Conservation (phyloP, 2,113 vertebrate species). For the Regulus satrapa region DNA sequence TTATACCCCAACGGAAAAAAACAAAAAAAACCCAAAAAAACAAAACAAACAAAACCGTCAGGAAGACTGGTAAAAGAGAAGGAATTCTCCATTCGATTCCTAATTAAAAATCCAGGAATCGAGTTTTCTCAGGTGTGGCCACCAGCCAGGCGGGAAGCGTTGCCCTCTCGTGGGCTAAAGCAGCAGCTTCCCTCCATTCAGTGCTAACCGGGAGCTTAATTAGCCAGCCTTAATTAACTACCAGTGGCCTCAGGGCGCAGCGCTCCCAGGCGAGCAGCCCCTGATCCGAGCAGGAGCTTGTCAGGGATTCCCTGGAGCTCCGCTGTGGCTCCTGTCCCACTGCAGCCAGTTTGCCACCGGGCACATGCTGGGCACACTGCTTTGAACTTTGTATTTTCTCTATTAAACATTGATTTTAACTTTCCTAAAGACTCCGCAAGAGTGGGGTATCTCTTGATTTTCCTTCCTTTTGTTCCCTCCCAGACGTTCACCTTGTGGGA, state of each 20-base stretch:
- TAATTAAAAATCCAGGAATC: rapidly evolving
- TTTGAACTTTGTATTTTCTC: not conserved
- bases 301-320: not conserved
- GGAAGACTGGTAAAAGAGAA: not conserved
- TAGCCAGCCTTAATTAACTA: not conserved
- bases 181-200: not conserved
- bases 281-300: rapidly evolving
- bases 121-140: rapidly evolving
- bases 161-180: constrained; percentile 27
- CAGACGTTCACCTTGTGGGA: not conserved
- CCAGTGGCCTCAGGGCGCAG: not conserved
- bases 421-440: not conserved
- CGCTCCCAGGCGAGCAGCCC: not conserved
- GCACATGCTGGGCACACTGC: not conserved
- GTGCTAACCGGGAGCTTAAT: not conserved
- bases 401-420: not conserved
- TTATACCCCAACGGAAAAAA: rapidly evolving
- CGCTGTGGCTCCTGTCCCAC: not conserved
- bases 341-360: not conserved
- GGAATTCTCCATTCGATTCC: rapidly evolving
- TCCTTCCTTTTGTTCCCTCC: not conserved
- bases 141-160: not conserved
- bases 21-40: not conserved
- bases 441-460: not conserved
- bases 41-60: not conserved